Conservation (phyloP, 1,140 invertebrate species). For the Prorops nasuta region DNA sequence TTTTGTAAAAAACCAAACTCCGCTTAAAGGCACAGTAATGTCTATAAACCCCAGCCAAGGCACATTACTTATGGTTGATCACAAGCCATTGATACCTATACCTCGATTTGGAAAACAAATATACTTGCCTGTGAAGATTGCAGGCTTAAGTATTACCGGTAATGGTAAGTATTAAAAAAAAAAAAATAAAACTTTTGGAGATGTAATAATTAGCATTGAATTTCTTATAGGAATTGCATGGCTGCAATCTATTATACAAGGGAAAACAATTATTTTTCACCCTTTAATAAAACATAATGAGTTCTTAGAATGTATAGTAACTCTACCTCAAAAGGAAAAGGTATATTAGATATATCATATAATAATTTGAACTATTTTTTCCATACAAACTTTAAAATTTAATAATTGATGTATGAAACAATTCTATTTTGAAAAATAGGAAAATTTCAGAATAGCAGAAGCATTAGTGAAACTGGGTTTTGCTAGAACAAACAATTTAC, state of each 20-base stretch:
- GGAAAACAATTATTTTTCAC: slow-evolving; percentile 50
- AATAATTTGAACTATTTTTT: neutral
- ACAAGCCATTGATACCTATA: slow-evolving; percentile 53
- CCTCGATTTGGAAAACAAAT: slow-evolving; percentile 38
- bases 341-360: slow-evolving; percentile 20
- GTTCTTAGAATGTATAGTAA: slow-evolving; percentile 52
- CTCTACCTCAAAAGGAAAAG: slow-evolving; percentile 42
- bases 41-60: slow-evolving; percentile 51
- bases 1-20: slow-evolving; percentile 49
- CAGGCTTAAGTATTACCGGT: slow-evolving; percentile 51
- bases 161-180: slow-evolving; percentile 42
- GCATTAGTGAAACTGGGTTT: slow-evolving; percentile 55
- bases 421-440: neutral
- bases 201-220: slow-evolving; percentile 5
- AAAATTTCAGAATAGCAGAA: slow-evolving; percentile 41
- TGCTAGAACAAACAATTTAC: slow-evolving; percentile 39
- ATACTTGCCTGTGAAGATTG: slow-evolving; percentile 57
- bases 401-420: neutral
- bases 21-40: slow-evolving; percentile 49
- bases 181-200: slow-evolving; percentile 1
- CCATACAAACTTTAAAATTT: neutral
- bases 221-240: slow-evolving; percentile 51
- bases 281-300: slow-evolving; percentile 48
- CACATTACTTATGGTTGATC: slow-evolving; percentile 54
- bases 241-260: slow-evolving; percentile 53